Evolutionary conservation across 2,888 invertebrate species (phyloP), one percentile per base, ranked within the genome.

Genomic region (Cryptocheilus praepositus): DNA sequence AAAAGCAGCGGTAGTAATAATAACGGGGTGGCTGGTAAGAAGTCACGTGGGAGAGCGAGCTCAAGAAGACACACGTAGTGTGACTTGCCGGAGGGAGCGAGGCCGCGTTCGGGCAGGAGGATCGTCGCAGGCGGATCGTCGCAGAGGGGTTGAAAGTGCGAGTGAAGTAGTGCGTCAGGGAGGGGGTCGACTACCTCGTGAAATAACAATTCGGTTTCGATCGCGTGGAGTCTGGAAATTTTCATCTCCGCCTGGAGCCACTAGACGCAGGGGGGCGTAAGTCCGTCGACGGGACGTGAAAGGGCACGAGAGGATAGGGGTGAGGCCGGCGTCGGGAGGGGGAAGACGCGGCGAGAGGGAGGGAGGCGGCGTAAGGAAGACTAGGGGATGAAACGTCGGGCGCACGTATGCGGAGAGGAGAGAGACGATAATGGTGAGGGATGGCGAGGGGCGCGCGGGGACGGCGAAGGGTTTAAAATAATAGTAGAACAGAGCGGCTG

Each of bases 401-500:
- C 43, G 59, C 62, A 71, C 53, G 70, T 67, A 74, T 67, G 63
- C 67, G 71, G 73, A 70, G 80, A 67, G 79, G 67, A 64, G 52
- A 71, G 72, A 45, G 70, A 78, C 76, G 72, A 64, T 58, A 71
- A 66, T 16, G 18, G 52, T 13, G 55, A 46, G 58, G 71, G 65
- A 56, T 16, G 57, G 71, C 45, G 46, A 21, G 19, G 19, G 15
- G 45, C 52, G 62, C 53, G 55, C 36, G 22, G 28, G 64, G 67
- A 64, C 67, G 73, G 74, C 72, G 80, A 76, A 80, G 77, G 79
- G 81, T 83, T 81, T 83, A 83, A 86, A 86, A 85, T 85, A 84
- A 85, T 84, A 85, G 82, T 82, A 74, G 80, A 81, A 85, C 79
- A 80, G 71, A 79, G 82, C 76, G 83, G 74, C 77, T 79, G 77